Evolutionary conservation across 1,140 invertebrate genomes (phyloP), one percentile per base, ranked within the genome.

Genomic region (Brachionus paranguensis): DNA sequence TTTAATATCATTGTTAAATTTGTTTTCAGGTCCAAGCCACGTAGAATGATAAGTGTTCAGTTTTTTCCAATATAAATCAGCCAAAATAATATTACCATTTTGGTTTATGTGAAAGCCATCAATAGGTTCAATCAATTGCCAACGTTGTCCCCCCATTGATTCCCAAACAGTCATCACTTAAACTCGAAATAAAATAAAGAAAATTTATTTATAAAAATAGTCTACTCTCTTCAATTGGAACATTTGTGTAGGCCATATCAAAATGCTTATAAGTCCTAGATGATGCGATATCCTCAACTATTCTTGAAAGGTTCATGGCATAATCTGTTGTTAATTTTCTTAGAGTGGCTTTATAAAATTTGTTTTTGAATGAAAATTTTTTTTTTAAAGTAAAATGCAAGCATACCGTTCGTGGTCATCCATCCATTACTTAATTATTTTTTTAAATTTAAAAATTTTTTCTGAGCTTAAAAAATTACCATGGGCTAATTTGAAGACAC

Each of bases 71-170:
- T 90, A 72, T 8, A 86, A 85, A 79, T 87, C 70, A 0, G 89
- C 88, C 20, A 89, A 86, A 5, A 90, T 81, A 1, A 87, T 85
- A 78, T 88, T 37, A 11, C 78, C 79, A 53, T 74, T 72, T 68
- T 85, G 83, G 84, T 89, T 90, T 24, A 89, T 88, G 87, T 91
- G 91, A 83, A 91, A 88, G 85, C 91, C 91, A 86, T 91, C 91
- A 1, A 91, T 88, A 24, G 90, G 87, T 86, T 91, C 91, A 78
- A 91, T 86, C 2, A 91, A 86, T 85, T 91, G 86, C 87, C 89
- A 90, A 5, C 45, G 37, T 27, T 88, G 72, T 17, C 87, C 85
- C 17, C 89, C 89, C n/a, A 88, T 88, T 74, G 84, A 20, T 37
- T 86, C 86, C 89, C 88, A 91, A 20, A 87, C 65, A 7, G 87